A percentile compares a stretch with the other conserved stretches of the same genome.
Conservation (phyloP, 2,888 invertebrate genomes). For the Leucoma salicis region DNA sequence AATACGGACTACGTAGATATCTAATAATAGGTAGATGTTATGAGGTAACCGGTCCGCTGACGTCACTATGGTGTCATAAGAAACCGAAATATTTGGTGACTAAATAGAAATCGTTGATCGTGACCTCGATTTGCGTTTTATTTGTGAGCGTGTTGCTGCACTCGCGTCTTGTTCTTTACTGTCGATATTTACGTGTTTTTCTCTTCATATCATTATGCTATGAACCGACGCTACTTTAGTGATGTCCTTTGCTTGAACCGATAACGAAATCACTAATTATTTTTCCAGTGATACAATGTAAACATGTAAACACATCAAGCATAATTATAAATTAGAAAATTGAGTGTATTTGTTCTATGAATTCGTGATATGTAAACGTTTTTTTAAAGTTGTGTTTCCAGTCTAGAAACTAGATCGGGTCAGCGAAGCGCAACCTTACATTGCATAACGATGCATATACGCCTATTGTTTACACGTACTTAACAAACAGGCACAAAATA, state of each 20-base stretch:
- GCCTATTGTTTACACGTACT: conserved; percentile 30
- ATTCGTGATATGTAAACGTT: too few relatives aligned
- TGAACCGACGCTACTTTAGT: neutral
- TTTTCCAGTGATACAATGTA: neutral
- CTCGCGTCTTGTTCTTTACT: conserved; percentile 45
- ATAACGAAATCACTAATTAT: neutral
- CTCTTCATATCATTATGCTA: conserved; percentile 1
- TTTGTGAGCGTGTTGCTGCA: conserved; percentile 38
- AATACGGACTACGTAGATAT: conserved; percentile 58
- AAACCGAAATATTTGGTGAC: conserved; percentile 69
- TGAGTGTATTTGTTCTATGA: too few relatives aligned
- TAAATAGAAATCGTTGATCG: conserved; percentile 55
- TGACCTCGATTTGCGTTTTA: conserved; percentile 60
- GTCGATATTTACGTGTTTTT: too few relatives aligned
- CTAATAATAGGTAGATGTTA: conserved; percentile 76
- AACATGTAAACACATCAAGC: neutral
- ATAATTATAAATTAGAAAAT: too few relatives aligned
- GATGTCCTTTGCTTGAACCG: neutral
- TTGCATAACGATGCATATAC: conserved; percentile 36
- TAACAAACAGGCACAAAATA: conserved; percentile 22
- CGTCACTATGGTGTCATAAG: conserved; percentile 67
- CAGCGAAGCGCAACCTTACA: conserved; percentile 42
- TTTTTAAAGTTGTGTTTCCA: conserved; percentile 20
- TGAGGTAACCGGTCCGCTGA: conserved; percentile 75
- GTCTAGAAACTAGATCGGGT: conserved; percentile 47